Conservation (phyloP, 2,888 invertebrate species). For the Allolobophora icterica region DNA sequence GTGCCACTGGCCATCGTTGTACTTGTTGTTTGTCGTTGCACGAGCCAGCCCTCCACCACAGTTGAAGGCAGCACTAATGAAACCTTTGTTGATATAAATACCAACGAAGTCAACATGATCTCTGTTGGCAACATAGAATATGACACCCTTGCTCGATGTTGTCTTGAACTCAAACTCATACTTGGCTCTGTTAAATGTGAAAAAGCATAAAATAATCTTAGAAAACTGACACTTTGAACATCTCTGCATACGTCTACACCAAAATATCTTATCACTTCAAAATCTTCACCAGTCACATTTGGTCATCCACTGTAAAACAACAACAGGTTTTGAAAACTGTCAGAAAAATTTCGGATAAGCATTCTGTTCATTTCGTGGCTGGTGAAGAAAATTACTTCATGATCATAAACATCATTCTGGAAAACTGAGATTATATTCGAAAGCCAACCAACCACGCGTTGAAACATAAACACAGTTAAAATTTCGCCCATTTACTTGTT, state of each 20-base stretch:
- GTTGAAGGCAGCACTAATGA: conserved; percentile 83
- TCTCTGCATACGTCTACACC: too few species aligned
- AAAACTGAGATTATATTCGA: neutral
- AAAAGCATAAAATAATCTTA: neutral
- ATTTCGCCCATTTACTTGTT: conserved; percentile 55
- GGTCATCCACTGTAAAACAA: too few species aligned
- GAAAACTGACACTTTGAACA: too few species aligned
- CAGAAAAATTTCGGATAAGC: too few species aligned
- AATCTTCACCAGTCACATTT: too few species aligned
- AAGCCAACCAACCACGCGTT: neutral
- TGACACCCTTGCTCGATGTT: conserved; percentile 76
- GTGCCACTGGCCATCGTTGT: conserved; percentile 87
- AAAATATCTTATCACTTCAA: too few species aligned
- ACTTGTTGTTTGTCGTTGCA: conserved; percentile 76
- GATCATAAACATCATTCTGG: neutral
- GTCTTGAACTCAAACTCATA: conserved; percentile 83
- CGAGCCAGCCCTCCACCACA: conserved; percentile 82
- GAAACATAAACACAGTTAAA: neutral
- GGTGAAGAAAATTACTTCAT: neutral
- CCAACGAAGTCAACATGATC: conserved; percentile 84
- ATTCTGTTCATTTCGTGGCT: too few species aligned
- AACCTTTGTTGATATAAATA: conserved; percentile 76
- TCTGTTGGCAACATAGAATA: conserved; percentile 78
- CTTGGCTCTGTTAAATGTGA: conserved; percentile 70
- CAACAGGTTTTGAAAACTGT: too few species aligned